A percentile compares a stretch with the other conserved stretches of the same genome.
These are phyloP conservation scores for Vicugna pacos DNA, from an alignment of 2,113 vertebrate species.

Conservation along the genomic window DNA sequence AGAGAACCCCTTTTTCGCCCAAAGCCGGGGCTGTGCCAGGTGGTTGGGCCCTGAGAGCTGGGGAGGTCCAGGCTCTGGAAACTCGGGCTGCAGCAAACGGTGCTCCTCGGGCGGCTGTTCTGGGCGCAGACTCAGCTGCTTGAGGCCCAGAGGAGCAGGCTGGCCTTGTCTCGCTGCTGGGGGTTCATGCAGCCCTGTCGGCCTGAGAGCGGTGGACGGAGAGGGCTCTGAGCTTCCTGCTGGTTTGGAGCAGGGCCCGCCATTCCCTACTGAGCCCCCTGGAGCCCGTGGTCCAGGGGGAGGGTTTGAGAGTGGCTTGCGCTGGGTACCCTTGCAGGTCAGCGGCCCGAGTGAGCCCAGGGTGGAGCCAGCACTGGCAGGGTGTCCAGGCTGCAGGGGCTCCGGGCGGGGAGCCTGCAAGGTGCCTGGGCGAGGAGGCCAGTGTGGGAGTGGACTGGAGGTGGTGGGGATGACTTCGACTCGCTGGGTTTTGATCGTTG, in stretches of 20 bases:
- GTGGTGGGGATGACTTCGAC: no score
- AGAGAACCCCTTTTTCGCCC: not conserved
- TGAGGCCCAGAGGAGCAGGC: not conserved
- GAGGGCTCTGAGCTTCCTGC: not conserved
- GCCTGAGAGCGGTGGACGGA: not conserved
- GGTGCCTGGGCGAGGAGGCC: not conserved
- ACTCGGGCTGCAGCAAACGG: not conserved
- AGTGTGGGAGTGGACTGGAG: no score
- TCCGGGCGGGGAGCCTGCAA: not conserved
- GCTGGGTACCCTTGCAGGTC: not conserved
- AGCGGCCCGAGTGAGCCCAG: fast-evolving
- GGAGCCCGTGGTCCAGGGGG: not conserved
- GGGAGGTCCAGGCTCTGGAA: not conserved
- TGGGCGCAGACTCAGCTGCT: fast-evolving
- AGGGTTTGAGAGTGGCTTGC: not conserved
- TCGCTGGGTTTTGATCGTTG: fast-evolving
- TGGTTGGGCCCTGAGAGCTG: not conserved
- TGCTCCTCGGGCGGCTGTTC: fast-evolving
- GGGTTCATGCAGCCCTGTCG: no score
- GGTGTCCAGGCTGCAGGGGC: not conserved
- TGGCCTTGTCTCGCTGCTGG: not conserved
- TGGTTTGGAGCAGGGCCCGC: not conserved
- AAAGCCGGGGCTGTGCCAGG: not conserved
- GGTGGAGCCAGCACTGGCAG: fast-evolving
- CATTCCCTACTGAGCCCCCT: fast-evolving